A percentile compares a stretch with the other conserved stretches of the same genome.
Evolutionary conservation across 1,140 invertebrate species (phyloP).

Genomic region (Listronotus oregonensis): DNA sequence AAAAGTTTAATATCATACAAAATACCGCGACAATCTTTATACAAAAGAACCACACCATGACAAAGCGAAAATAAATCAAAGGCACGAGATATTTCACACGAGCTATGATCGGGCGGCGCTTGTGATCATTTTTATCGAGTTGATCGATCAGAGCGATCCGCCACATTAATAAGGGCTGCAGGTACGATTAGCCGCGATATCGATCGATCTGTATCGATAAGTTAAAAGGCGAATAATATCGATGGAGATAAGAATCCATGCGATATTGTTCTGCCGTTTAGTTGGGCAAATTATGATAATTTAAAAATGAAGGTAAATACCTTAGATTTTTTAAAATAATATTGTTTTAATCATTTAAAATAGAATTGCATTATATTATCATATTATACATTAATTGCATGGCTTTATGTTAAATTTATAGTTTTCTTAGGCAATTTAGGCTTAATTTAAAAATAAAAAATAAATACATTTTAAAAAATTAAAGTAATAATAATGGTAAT

Average conservation of each 20-base stretch:
- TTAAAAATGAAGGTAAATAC: slow-evolving; percentile 2
- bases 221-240: slow-evolving; percentile 22
- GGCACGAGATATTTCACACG: slow-evolving; percentile 37
- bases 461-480: no score
- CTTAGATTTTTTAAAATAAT: background rate
- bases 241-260: background rate
- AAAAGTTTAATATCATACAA: no score
- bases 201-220: slow-evolving; percentile 46
- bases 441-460: no score
- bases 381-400: no score
- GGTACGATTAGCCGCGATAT: slow-evolving; percentile 41
- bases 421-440: no score
- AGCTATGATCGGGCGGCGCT: slow-evolving; percentile 34
- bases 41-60: slow-evolving; percentile 3
- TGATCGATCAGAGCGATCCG: slow-evolving; percentile 34
- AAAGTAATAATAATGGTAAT: no score
- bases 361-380: no score
- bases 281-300: slow-evolving; percentile 12
- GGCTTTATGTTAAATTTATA: no score
- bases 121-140: slow-evolving; percentile 44
- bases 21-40: no score
- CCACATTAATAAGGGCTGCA: slow-evolving; percentile 44
- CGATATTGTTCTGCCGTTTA: slow-evolving; percentile 16
- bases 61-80: slow-evolving; percentile 26
- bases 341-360: background rate